phyloP scores from a whole-genome alignment of 2,797 vertebrate genomes.

The Hydrocynus forskahlii region DNA sequence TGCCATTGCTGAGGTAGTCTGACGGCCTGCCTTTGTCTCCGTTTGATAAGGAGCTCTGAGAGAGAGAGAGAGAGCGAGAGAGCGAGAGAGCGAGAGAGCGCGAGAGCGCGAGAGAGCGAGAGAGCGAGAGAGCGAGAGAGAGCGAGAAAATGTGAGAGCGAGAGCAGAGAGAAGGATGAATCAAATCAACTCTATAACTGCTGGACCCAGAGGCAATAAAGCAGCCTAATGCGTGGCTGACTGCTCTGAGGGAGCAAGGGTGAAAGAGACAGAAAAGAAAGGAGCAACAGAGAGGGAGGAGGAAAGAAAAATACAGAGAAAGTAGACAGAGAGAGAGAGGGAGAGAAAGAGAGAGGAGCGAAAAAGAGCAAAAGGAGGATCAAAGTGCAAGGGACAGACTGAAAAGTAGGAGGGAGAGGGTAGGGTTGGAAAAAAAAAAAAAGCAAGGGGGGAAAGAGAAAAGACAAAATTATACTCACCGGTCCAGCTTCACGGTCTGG shows the following conservation, averaged over 20 bases:
- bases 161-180: slow-evolving; percentile 65
- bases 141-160: background rate
- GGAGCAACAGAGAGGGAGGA: background rate
- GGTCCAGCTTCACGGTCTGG: slow-evolving; percentile 89
- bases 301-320: slow-evolving; percentile 24
- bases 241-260: slow-evolving; percentile 46
- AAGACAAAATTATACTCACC: slow-evolving; percentile 75
- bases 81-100: slow-evolving; percentile 33
- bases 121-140: slow-evolving; percentile 4
- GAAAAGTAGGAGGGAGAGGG: slow-evolving; percentile 1
- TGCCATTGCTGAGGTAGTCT: slow-evolving; percentile 90
- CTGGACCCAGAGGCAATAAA: slow-evolving; percentile 70
- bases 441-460: background rate
- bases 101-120: slow-evolving; percentile 2
- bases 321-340: slow-evolving; percentile 19
- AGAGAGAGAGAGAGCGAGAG: background rate
- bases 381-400: background rate
- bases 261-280: slow-evolving; percentile 29
- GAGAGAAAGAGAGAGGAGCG: slow-evolving; percentile 1
- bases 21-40: slow-evolving; percentile 86
- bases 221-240: slow-evolving; percentile 68
- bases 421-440: background rate
- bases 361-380: background rate
- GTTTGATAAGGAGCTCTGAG: slow-evolving; percentile 87
- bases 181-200: slow-evolving; percentile 72